Conservation (phyloP, 37 sponge, comb jelly and placozoan species). For the Crambe crambe region DNA sequence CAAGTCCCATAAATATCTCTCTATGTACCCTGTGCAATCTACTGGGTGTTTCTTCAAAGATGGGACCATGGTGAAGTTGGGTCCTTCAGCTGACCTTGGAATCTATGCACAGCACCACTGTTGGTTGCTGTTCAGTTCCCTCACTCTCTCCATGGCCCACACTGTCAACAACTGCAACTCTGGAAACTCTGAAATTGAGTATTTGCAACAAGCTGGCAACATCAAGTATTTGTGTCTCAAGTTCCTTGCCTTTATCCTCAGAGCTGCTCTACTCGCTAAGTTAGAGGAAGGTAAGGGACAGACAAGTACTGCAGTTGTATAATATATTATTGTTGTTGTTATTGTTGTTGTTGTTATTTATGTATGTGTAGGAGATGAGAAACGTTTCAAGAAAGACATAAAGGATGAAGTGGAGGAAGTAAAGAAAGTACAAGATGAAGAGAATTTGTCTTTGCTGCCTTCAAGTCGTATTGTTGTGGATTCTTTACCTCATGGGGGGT, state of each 20-base stretch:
- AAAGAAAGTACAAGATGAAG: too few relatives aligned
- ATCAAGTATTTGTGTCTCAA: slow-evolving; percentile 49
- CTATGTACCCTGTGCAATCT: slow-evolving; percentile 21
- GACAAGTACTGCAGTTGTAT: too few relatives aligned
- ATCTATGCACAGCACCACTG: slow-evolving; percentile 62
- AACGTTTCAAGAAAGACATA: not conserved
- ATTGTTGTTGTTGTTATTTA: too few relatives aligned
- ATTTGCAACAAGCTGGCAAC: slow-evolving; percentile 18
- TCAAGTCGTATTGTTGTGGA: not conserved
- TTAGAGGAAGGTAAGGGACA: slow-evolving; percentile 46
- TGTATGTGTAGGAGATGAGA: too few relatives aligned
- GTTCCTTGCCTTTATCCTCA: slow-evolving; percentile 40
- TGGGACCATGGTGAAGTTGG: slow-evolving; percentile 14
- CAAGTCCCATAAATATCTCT: slow-evolving; percentile 22
- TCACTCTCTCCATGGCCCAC: slow-evolving; percentile 52
- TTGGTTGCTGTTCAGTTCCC: slow-evolving; percentile 50
- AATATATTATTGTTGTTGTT: too few relatives aligned
- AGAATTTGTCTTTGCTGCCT: not conserved
- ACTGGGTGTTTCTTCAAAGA: slow-evolving; percentile 25
- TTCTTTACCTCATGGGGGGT: not conserved
- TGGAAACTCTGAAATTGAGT: not conserved
- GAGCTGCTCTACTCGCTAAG: slow-evolving; percentile 33
- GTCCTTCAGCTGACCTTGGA: not conserved
- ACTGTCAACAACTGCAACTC: slow-evolving; percentile 25
- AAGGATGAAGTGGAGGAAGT: too few relatives aligned